phyloP scores from a whole-genome alignment of 2,888 invertebrate genomes.

The Heliconius ethilla region DNA sequence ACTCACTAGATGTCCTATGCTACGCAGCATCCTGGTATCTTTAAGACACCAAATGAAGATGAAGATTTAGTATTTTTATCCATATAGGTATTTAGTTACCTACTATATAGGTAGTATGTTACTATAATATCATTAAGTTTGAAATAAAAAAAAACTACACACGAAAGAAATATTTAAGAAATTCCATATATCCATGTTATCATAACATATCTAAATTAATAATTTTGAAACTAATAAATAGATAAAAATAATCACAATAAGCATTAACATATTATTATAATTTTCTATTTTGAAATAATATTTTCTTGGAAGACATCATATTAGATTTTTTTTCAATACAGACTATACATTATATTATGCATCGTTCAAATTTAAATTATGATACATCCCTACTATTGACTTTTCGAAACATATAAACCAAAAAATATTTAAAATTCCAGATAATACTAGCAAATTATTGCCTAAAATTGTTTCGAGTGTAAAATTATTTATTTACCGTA shows the following conservation, averaged over 20 bases:
- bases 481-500: neutral
- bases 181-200: too few relatives aligned
- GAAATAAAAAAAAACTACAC: neutral
- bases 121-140: neutral
- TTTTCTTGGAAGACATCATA: neutral
- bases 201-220: too few relatives aligned
- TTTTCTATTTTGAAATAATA: neutral
- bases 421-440: neutral
- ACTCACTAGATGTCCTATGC: conserved; percentile 59
- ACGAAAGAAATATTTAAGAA: too few relatives aligned
- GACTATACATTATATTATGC: neutral
- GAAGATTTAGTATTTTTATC: neutral
- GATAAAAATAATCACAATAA: too few relatives aligned
- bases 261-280: too few relatives aligned
- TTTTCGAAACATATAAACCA: neutral
- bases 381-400: neutral
- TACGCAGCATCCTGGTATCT: conserved; percentile 54
- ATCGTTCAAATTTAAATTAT: neutral
- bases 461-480: neutral
- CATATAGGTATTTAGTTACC: neutral
- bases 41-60: neutral
- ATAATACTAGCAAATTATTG: neutral
- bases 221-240: too few relatives aligned
- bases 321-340: neutral
- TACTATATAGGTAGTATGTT: neutral